phyloP scores from a whole-genome alignment of 2,113 vertebrate genomes.

The Desmodus rotundus region DNA sequence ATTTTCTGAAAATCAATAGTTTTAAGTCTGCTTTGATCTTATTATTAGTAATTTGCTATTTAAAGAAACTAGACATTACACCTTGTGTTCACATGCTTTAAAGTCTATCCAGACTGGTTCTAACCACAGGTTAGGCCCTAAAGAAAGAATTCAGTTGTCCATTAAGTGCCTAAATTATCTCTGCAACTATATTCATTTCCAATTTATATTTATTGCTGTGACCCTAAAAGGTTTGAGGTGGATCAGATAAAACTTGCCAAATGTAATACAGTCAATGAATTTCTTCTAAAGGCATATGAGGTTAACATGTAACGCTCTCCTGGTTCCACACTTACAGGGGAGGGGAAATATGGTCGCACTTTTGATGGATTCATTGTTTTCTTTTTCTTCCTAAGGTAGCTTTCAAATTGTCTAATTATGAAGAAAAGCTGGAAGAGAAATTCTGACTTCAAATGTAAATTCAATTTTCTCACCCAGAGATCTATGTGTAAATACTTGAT shows the following conservation, averaged over 20 bases:
- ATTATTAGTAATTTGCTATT: not conserved
- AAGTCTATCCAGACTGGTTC: not conserved
- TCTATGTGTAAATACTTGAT: not conserved
- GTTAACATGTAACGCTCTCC: not conserved
- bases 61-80: not conserved
- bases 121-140: not conserved
- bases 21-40: not conserved
- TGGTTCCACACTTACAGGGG: not conserved
- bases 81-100: not conserved
- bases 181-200: not conserved
- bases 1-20: not conserved
- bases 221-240: not conserved
- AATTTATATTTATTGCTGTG: not conserved
- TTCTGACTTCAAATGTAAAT: not conserved
- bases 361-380: not conserved
- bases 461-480: not conserved
- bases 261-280: not conserved
- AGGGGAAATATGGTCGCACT: not conserved
- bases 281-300: not conserved
- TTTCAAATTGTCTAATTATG: not conserved
- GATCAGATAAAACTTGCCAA: not conserved
- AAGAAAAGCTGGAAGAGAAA: not conserved
- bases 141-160: not conserved
- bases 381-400: not conserved
- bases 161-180: not conserved